Conservation (phyloP, 2,888 invertebrate genomes). For the Aspidiotus destructor region DNA sequence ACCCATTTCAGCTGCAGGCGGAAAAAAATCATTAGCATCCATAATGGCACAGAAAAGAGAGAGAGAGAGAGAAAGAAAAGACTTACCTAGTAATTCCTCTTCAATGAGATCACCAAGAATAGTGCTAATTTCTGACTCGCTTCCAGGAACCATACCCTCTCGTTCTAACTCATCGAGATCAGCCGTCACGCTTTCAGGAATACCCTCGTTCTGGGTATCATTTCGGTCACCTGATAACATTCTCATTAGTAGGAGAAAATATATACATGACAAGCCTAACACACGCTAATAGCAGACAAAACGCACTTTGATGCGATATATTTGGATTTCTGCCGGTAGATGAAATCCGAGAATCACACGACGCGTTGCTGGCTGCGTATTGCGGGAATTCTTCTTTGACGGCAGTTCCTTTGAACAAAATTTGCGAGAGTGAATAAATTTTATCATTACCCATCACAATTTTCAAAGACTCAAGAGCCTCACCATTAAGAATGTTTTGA, state of each 20-base stretch:
- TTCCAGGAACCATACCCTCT: constrained; percentile 48
- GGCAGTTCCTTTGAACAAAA: constrained; percentile 3
- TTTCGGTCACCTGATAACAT: constrained; percentile 19
- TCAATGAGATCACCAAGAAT: constrained; percentile 74
- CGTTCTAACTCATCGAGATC: constrained; percentile 60
- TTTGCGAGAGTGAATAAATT: neutral
- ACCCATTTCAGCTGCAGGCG: constrained; percentile 66
- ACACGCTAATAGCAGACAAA: neutral
- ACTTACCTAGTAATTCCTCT: constrained; percentile 61
- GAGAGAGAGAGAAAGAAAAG: too few relatives aligned
- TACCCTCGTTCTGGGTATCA: constrained; percentile 38
- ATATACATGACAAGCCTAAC: neutral
- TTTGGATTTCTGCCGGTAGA: constrained; percentile 5
- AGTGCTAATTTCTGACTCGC: constrained; percentile 57
- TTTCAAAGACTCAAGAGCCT: neutral
- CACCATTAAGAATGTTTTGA: constrained; percentile 26
- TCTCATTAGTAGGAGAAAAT: neutral
- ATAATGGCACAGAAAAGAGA: constrained; percentile 3
- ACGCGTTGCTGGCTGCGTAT: neutral
- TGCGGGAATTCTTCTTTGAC: constrained; percentile 27
- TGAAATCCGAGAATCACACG: neutral
- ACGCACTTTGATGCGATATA: neutral
- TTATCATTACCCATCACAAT: too few relatives aligned
- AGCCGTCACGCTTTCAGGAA: constrained; percentile 57
- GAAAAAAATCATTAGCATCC: constrained; percentile 1